A percentile compares a stretch with the other conserved stretches of the same genome.
Conservation (phyloP, 2,888 invertebrate genomes). For the Oscheius sp. region DNA sequence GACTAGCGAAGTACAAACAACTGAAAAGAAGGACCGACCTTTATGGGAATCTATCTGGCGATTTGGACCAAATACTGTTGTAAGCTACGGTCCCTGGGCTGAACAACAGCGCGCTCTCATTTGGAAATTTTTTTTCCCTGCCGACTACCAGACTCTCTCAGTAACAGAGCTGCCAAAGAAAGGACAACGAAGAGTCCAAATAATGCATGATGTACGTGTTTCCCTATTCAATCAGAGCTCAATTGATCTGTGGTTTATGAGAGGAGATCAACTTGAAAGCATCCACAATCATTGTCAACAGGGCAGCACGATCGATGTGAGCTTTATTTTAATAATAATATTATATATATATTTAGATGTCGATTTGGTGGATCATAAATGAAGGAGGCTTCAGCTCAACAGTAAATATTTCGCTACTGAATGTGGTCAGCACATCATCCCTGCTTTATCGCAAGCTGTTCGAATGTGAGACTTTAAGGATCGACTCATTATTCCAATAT, state of each 20-base stretch:
- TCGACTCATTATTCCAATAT: conserved; percentile 86
- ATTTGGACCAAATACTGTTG: conserved; percentile 91
- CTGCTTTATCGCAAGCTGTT: conserved; percentile 89
- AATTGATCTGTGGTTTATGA: conserved; percentile 93
- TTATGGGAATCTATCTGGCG: conserved; percentile 65
- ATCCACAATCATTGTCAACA: conserved; percentile 93
- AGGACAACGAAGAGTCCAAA: conserved; percentile 52
- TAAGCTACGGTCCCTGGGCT: conserved; percentile 99
- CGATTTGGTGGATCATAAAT: conserved; percentile 89
- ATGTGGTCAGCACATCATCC: conserved; percentile 93
- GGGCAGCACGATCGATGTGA: conserved; percentile 87
- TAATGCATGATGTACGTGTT: conserved; percentile 79
- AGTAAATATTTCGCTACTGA: conserved; percentile 68
- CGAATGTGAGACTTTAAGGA: conserved; percentile 92
- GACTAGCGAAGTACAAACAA: conserved; percentile 43
- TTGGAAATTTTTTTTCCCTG: conserved; percentile 94
- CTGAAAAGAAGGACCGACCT: conserved; percentile 49
- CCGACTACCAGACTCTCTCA: conserved; percentile 52
- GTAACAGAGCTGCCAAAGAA: conserved; percentile 45
- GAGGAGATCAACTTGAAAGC: conserved; percentile 88
- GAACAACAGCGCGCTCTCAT: conserved; percentile 93
- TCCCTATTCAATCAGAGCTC: conserved; percentile 83
- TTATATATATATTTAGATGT: conserved; percentile 74
- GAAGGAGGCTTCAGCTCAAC: conserved; percentile 84
- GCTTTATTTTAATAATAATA: too few relatives aligned